A percentile compares a stretch with the other conserved stretches of the same genome.
These are phyloP conservation scores for Venustaconcha ellipsiformis DNA, from an alignment of 1,140 invertebrate species.

Conservation along the genomic window DNA sequence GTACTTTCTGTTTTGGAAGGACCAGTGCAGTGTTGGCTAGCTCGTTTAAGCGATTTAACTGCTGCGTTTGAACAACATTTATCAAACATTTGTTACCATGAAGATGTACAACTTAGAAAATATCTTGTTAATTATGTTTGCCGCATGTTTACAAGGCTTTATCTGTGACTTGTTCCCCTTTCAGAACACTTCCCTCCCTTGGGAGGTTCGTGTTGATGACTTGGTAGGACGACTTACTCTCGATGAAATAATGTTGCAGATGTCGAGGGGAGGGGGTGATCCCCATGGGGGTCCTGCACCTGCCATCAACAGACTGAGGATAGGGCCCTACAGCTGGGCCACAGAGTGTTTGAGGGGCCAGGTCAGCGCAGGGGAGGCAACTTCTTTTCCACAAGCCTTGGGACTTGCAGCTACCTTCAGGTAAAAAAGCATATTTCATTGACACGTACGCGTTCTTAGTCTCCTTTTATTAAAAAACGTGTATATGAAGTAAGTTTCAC, in stretches of 20 bases:
- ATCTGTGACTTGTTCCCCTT: slow-evolving; percentile 15
- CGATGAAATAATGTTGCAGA: slow-evolving; percentile 58
- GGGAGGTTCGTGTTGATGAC: slow-evolving; percentile 51
- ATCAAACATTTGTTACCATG: no score
- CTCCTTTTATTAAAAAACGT: neutral
- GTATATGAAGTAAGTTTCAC: neutral
- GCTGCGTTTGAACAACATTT: no score
- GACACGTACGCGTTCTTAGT: no score
- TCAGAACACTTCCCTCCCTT: slow-evolving; percentile 45
- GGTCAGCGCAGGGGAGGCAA: slow-evolving; percentile 48
- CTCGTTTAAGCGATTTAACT: no score
- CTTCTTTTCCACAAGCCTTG: slow-evolving; percentile 61
- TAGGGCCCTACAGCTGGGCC: slow-evolving; percentile 59
- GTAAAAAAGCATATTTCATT: slow-evolving; percentile 21
- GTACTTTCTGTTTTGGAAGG: no score
- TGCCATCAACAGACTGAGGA: slow-evolving; percentile 50
- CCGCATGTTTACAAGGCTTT: no score
- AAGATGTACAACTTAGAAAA: no score
- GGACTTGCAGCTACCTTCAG: slow-evolving; percentile 61
- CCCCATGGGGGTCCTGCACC: slow-evolving; percentile 53
- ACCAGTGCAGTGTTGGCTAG: no score
- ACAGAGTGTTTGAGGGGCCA: slow-evolving; percentile 62
- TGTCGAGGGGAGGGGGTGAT: slow-evolving; percentile 53
- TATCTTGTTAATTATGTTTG: no score
- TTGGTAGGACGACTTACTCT: slow-evolving; percentile 54